phyloP scores from a whole-genome alignment of 2,797 vertebrate genomes.

The Picus viridis region DNA sequence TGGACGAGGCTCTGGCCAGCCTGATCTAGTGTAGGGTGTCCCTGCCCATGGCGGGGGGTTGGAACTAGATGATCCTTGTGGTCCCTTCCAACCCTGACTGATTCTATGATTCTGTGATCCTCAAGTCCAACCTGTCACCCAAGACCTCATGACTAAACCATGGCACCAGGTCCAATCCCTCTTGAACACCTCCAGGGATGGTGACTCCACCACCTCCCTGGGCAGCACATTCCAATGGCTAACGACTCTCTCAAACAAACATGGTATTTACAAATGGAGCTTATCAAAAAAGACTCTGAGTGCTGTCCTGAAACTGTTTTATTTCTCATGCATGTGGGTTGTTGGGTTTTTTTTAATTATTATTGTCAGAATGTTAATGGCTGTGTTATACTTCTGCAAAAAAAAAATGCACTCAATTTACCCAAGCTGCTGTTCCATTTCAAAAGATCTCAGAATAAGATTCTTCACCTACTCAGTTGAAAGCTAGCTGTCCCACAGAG shows the following conservation, averaged over 20 bases:
- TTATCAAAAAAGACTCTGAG: not conserved
- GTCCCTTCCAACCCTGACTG: too few relatives aligned
- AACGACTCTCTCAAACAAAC: not conserved
- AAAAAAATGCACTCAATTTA: conserved; percentile 30
- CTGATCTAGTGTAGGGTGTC: too few relatives aligned
- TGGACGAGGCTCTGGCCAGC: too few relatives aligned
- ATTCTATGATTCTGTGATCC: too few relatives aligned
- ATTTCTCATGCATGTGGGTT: not conserved
- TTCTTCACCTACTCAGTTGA: conserved; percentile 47
- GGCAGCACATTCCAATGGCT: too few relatives aligned
- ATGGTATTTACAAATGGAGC: not conserved
- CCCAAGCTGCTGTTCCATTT: conserved; percentile 43
- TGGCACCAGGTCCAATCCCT: too few relatives aligned
- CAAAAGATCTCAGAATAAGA: conserved; percentile 52
- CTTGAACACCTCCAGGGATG: too few relatives aligned
- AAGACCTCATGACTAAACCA: too few relatives aligned
- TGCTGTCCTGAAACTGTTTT: not conserved
- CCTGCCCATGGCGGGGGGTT: too few relatives aligned
- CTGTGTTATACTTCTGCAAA: not conserved
- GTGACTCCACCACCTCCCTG: too few relatives aligned
- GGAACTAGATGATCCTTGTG: too few relatives aligned
- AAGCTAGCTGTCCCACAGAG: conserved; percentile 56
- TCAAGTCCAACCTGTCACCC: too few relatives aligned
- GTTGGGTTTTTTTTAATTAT: not conserved
- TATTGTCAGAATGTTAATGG: conserved; percentile 19